phyloP scores from a whole-genome alignment of 2,888 invertebrate species.

The Trachelus tabidus region DNA sequence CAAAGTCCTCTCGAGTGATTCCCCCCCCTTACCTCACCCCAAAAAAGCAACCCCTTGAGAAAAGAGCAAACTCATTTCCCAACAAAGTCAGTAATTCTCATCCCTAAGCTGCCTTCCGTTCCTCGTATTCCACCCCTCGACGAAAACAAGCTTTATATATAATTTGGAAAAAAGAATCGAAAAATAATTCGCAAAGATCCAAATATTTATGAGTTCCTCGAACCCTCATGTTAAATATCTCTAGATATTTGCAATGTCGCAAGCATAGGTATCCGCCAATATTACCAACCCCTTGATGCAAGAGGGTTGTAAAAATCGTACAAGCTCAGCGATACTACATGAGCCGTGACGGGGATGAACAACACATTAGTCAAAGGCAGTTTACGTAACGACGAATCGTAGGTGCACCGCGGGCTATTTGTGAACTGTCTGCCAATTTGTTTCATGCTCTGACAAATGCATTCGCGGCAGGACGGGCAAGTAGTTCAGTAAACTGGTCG shows the following conservation, averaged over 20 bases:
- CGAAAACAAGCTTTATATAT: background rate
- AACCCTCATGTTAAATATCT: background rate
- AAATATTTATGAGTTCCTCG: no score
- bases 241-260: background rate
- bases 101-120: background rate
- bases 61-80: conserved; percentile 47
- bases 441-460: conserved; percentile 62
- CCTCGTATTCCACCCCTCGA: background rate
- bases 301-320: conserved; percentile 44
- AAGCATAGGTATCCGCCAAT: background rate
- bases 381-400: conserved; percentile 34
- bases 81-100: background rate
- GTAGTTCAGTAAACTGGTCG: conserved; percentile 53
- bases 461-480: conserved; percentile 48
- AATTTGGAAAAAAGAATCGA: background rate
- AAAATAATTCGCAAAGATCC: background rate
- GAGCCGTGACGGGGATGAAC: conserved; percentile 58
- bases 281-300: background rate
- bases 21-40: no score
- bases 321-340: conserved; percentile 47
- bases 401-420: conserved; percentile 39
- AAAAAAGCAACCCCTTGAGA: conserved; percentile 26
- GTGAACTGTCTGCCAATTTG: conserved; percentile 62
- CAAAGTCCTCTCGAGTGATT: conserved; percentile 37
- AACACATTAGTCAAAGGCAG: conserved; percentile 63